A percentile compares a stretch with the other conserved stretches of the same genome.
phyloP scores from a whole-genome alignment of 1,140 invertebrate species.

The Leptonema lineaticorne region DNA sequence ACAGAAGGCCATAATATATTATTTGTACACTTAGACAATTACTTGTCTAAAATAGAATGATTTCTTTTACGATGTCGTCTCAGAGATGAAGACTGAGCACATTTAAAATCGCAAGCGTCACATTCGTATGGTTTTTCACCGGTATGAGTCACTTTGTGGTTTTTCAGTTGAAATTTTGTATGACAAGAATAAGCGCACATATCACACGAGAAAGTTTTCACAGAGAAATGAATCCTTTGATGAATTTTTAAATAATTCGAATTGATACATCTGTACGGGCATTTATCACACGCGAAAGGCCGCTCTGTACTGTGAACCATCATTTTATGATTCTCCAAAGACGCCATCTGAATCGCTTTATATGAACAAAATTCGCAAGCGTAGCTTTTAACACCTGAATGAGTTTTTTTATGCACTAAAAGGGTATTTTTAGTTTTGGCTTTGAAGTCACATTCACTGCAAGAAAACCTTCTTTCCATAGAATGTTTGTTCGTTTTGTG shows the following conservation, averaged over 20 bases:
- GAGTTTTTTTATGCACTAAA: slow-evolving; percentile 30
- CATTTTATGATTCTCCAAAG: slow-evolving; percentile 10
- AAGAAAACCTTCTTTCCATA: slow-evolving; percentile 29
- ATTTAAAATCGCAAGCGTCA: slow-evolving; percentile 14
- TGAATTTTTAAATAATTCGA: slow-evolving; percentile 17
- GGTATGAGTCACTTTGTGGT: slow-evolving; percentile 10
- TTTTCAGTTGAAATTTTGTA: slow-evolving; percentile 10
- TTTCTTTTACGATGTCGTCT: slow-evolving; percentile 10
- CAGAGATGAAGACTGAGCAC: neutral
- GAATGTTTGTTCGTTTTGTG: slow-evolving; percentile 38
- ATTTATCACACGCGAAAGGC: slow-evolving; percentile 18
- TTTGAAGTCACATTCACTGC: slow-evolving; percentile 34
- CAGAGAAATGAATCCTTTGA: slow-evolving; percentile 4
- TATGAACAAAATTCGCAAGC: slow-evolving; percentile 34
- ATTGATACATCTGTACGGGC: slow-evolving; percentile 19
- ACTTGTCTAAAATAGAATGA: neutral
- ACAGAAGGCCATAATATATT: no score
- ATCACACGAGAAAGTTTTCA: slow-evolving; percentile 6
- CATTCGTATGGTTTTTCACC: slow-evolving; percentile 23
- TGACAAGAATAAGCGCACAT: slow-evolving; percentile 13
- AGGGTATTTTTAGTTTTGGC: slow-evolving; percentile 36
- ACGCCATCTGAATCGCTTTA: slow-evolving; percentile 28
- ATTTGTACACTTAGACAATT: no score
- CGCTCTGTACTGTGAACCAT: slow-evolving; percentile 8
- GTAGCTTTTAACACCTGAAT: slow-evolving; percentile 33